Base-by-base conservation (phyloP, 2,797 vertebrate species). In the Sparidentex hasta region DNA sequence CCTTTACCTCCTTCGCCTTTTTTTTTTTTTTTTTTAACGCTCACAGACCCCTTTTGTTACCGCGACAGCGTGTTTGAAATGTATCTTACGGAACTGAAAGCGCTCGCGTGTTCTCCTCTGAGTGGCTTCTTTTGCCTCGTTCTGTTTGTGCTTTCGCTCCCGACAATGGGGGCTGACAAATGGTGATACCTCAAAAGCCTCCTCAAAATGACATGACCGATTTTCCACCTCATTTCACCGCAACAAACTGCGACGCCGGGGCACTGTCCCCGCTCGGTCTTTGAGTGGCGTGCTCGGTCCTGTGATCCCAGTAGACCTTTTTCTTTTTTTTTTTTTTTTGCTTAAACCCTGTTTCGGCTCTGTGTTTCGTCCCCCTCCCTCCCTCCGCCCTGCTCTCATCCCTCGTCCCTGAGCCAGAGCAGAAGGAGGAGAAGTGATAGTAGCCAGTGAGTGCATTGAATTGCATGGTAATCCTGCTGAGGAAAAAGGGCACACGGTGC, bases 61-160 rank as follows among this genome's bases (percentile, higher is more conserved):
- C 9, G 64, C 65, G 62, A 79, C 61, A 61, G 54, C 71, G 64
- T 66, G 79, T 87, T 90, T 92, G 82, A 90, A 90, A 88, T 84
- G 56, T 76, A 85, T 89, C 80, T 74, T 71, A 71, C 50, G 71
- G 61, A 72, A 88, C 44, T 72, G 61, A 82, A 81, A 76, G 65
- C 59, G 41, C 27, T 54, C 14, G 4, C 0, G 4, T 51, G 23
- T 80, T 65, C 63, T 27, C 48, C 23, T 81, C 56, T 62, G 33
- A 76, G 70, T 70, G 69, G 57, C 63, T 84, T 84, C 21, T 65
- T 78, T 66, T 68, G 72, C 76, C 72, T 84, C 56, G 20, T 64
- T 83, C 64, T 50, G 21, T 84, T 84, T 78, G 71, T 68, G 71
- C 55, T 80, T 79, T 83, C 72, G 74, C 68, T 47, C 23, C 29